These are phyloP conservation scores for Dryococelus australis DNA, from an alignment of 2,888 invertebrate species.

Conservation along the genomic window DNA sequence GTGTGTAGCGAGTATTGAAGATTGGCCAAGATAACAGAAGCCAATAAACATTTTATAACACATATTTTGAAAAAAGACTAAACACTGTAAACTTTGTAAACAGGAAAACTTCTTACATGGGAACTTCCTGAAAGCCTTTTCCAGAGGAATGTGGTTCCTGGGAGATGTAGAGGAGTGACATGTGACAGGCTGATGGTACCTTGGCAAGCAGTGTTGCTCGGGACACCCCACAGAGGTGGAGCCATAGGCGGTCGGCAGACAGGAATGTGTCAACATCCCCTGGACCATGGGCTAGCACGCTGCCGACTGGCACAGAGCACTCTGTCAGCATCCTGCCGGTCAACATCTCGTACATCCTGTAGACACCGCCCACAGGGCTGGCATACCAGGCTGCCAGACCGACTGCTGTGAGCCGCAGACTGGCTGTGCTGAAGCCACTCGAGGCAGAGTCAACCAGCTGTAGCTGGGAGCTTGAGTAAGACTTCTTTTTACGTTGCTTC, in stretches of 20 bases:
- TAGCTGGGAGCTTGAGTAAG: background rate
- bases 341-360: conserved; percentile 32
- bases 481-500: background rate
- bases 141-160: too few species aligned
- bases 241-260: conserved; percentile 57
- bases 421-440: background rate
- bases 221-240: conserved; percentile 51
- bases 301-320: conserved; percentile 24
- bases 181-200: conserved; percentile 27
- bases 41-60: too few species aligned
- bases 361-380: conserved; percentile 24
- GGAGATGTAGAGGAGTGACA: too few species aligned
- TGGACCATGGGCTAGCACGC: conserved; percentile 56
- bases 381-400: conserved; percentile 38
- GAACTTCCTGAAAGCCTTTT: too few species aligned
- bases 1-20: too few species aligned
- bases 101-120: too few species aligned
- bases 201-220: conserved; percentile 39
- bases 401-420: conserved; percentile 34
- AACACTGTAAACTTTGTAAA: too few species aligned
- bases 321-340: conserved; percentile 32
- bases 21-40: too few species aligned
- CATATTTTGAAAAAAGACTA: too few species aligned
- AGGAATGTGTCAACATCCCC: conserved; percentile 59
- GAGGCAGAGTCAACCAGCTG: background rate